Percentiles rank a stretch among this genome's conserved stretches.
phyloP scores from a whole-genome alignment of 2,797 vertebrate species.

The Meriones psammophilus region DNA sequence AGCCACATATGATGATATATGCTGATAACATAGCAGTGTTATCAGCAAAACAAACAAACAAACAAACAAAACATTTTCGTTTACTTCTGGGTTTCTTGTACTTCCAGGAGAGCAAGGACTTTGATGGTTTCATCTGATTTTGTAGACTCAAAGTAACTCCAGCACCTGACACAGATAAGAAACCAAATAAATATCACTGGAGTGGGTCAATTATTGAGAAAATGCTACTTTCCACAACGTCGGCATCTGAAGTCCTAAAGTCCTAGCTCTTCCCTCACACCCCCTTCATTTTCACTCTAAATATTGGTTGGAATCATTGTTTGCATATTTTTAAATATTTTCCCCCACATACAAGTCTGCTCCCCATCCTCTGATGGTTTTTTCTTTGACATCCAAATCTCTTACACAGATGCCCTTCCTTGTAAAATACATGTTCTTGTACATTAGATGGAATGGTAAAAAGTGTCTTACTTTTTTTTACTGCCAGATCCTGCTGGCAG shows the following conservation, averaged over 20 bases:
- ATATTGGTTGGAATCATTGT: neutral
- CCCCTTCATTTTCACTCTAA: conserved; percentile 18
- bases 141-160: neutral
- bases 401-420: neutral
- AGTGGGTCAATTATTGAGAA: neutral
- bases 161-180: neutral
- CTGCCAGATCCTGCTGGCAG: no score
- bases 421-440: neutral
- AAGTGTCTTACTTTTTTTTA: neutral
- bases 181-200: neutral
- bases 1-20: no score
- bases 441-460: neutral
- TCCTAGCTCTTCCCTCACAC: neutral
- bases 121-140: neutral
- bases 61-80: neutral
- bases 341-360: neutral
- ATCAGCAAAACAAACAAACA: neutral
- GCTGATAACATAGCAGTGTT: neutral
- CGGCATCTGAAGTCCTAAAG: neutral
- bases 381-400: neutral
- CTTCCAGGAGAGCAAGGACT: neutral
- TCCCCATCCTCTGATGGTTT: neutral
- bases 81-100: conserved; percentile 29
- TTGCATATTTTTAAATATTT: neutral
- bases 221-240: neutral